Evolutionary conservation across 1,140 invertebrate species (phyloP).

Genomic region (Drosophila carrolli): DNA sequence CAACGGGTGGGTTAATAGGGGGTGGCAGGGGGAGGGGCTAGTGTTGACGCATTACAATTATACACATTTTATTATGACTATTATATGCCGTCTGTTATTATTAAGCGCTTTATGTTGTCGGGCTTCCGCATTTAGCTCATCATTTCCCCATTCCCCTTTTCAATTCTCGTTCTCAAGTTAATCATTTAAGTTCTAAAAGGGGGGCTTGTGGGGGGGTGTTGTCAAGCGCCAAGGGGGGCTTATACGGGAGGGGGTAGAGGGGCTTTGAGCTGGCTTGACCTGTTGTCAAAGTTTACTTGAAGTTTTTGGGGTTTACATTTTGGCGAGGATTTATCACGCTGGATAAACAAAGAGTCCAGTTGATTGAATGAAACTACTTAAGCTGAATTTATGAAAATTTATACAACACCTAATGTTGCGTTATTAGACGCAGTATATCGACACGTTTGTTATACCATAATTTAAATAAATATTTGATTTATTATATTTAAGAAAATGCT

Average conservation of each 20-base stretch:
- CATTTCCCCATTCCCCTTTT: conserved; percentile 18
- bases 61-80: conserved; percentile 45
- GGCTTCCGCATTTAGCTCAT: conserved; percentile 47
- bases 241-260: neutral
- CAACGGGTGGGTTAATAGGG: neutral
- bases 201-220: conserved; percentile 8
- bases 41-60: conserved; percentile 52
- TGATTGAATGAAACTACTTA: conserved; percentile 1
- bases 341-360: conserved; percentile 1
- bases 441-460: neutral
- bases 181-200: conserved; percentile 8
- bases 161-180: conserved; percentile 20
- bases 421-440: neutral
- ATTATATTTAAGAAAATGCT: too few relatives aligned
- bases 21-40: neutral
- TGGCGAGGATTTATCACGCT: neutral
- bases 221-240: conserved; percentile 1
- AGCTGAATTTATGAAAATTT: conserved; percentile 4
- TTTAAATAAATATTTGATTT: neutral
- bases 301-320: neutral
- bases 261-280: conserved; percentile 10
- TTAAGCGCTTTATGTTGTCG: conserved; percentile 32
- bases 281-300: conserved; percentile 5
- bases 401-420: neutral
- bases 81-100: conserved; percentile 20